Evolutionary conservation across 2,797 vertebrate species (phyloP), one percentile per base, ranked within the genome.

Genomic region (Fratercula arctica): DNA sequence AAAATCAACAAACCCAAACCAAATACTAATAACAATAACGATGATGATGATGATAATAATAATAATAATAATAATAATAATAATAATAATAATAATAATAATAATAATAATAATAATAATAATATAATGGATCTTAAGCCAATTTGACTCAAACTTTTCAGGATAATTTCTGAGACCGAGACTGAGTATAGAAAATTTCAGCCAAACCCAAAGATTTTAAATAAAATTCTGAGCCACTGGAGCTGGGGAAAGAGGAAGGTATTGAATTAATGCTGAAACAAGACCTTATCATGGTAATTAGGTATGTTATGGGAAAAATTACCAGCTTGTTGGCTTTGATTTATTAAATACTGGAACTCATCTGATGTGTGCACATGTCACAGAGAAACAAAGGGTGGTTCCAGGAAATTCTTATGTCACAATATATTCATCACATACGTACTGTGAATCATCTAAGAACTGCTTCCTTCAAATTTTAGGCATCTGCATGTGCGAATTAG

Each of bases 321-420:
- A 48, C 39, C 63, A 76, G 11, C 53, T 60, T 64, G 11, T 25
- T 96, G n/a, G 4, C 17, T 79, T 69, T 77, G 60, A 74, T 28
- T 69, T 85, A 43, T 17, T 59, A 46, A 16, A 67, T 63, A 23
- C 17, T 85, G n/a, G 20, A 77, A 63, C 56, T 87, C 21, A 23
- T 83, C 48, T 35, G 56, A 57, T 1, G 0, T 53, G 1, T 57
- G 6, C 53, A 5, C 29, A 3, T n/a, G 37, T 33, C 20, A 19
- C 13, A 74, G 19, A 6, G 59, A 77, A 93, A 25, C 13, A 68
- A 77, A 64, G 6, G 5, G 9, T 51, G 43, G 21, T 87, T 82
- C n/a, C n/a, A 25, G n/a, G 69, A 46, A 61, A 67, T 7, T 23
- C 13, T 51, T 2, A 4, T 39, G 24, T 54, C 33, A 11, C 4